Conservation (phyloP, 2,888 invertebrate species). For the Linyphia triangularis region DNA sequence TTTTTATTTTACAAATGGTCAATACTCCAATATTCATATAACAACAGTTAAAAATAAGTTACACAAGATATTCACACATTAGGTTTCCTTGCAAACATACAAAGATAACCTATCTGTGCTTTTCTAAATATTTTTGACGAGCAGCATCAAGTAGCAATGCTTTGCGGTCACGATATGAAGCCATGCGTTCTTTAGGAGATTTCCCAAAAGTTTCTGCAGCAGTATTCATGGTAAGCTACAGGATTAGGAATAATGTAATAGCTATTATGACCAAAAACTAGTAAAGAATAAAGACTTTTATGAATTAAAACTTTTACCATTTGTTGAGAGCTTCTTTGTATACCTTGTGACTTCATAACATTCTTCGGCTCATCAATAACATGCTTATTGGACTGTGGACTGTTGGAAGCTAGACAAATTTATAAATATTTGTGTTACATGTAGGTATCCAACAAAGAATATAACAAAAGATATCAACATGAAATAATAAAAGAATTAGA, state of each 20-base stretch:
- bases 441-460: no score
- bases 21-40: neutral
- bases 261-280: neutral
- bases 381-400: no score
- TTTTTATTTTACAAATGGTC: slow-evolving; percentile 11
- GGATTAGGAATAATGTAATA: neutral
- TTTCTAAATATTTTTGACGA: slow-evolving; percentile 87
- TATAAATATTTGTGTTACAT: no score
- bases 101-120: slow-evolving; percentile 81
- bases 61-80: neutral
- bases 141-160: slow-evolving; percentile 88
- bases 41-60: neutral
- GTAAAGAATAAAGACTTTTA: neutral
- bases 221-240: slow-evolving; percentile 77
- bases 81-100: neutral
- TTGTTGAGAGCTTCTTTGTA: neutral
- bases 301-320: neutral
- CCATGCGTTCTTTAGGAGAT: slow-evolving; percentile 83
- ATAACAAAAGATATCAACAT: no score
- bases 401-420: no score
- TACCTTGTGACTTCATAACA: neutral
- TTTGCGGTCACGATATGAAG: slow-evolving; percentile 89
- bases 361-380: no score
- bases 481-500: no score
- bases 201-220: slow-evolving; percentile 80